phyloP scores from a whole-genome alignment of 2,113 vertebrate species.

The Cyphomyrus discorhynchus region DNA sequence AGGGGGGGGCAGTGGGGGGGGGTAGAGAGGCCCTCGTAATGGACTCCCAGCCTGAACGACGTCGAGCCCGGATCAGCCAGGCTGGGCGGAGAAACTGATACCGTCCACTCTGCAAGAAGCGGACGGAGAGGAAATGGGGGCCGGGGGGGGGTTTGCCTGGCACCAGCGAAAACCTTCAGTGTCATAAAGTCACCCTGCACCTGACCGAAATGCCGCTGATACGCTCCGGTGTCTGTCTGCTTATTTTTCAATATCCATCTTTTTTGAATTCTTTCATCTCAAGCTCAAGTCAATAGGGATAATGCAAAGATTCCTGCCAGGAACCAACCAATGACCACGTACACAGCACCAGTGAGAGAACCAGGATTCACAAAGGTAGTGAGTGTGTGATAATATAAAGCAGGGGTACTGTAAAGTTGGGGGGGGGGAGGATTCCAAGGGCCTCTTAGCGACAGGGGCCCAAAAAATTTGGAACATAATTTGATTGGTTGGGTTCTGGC shows the following conservation, averaged over 20 bases:
- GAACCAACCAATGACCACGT: neutral
- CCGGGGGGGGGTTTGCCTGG: neutral
- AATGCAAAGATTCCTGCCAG: neutral
- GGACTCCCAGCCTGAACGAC: neutral
- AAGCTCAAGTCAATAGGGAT: neutral
- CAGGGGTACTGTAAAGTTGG: neutral
- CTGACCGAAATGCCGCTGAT: neutral
- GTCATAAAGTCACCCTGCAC: neutral
- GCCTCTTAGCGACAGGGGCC: neutral
- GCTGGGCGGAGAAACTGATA: neutral
- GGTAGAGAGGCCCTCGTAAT: neutral
- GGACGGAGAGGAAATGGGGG: neutral
- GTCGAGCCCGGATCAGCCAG: neutral
- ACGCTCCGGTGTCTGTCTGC: neutral
- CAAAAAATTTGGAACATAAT: neutral
- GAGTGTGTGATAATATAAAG: neutral
- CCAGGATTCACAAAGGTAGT: neutral
- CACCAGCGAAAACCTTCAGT: neutral
- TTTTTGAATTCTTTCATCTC: neutral
- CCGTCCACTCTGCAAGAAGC: neutral
- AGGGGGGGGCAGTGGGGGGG: neutral
- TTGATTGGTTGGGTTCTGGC: neutral
- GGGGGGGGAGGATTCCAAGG: neutral
- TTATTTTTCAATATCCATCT: neutral
- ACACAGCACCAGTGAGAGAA: neutral